Evolutionary conservation across 2,888 invertebrate species (phyloP).

Genomic region (Campoletis raptor): DNA sequence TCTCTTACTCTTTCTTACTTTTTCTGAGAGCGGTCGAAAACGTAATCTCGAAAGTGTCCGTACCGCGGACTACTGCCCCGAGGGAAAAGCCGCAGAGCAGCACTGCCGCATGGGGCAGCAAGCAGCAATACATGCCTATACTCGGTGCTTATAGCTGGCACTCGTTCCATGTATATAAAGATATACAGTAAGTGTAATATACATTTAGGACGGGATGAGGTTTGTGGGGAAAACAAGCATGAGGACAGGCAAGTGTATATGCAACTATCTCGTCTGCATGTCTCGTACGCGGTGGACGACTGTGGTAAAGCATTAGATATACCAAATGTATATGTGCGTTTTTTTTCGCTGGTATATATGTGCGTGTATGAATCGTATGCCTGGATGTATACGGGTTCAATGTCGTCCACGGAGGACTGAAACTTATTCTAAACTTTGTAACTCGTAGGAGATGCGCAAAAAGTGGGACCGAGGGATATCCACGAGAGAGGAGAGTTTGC

Average conservation of each 20-base stretch:
- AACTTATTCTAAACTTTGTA: conserved; percentile 3
- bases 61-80: conserved; percentile 70
- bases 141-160: conserved; percentile 23
- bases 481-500: conserved; percentile 29
- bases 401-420: conserved; percentile 17
- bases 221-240: conserved; percentile 6
- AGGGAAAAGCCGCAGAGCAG: conserved; percentile 75
- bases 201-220: conserved; percentile 11
- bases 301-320: not conserved
- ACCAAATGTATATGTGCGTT: conserved; percentile 9
- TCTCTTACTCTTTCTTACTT: conserved; percentile 3
- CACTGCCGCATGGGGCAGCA: conserved; percentile 42
- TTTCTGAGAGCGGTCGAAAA: conserved; percentile 69
- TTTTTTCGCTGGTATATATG: not conserved
- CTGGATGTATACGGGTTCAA: not conserved
- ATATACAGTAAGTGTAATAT: conserved; percentile 8
- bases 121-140: conserved; percentile 23
- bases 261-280: conserved; percentile 1
- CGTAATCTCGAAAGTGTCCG: conserved; percentile 83
- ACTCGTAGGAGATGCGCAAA: conserved; percentile 16
- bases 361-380: not conserved
- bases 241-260: conserved; percentile 10
- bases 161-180: not conserved
- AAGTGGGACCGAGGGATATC: conserved; percentile 8
- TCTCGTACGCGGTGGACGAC: not conserved